Evolutionary conservation across 2,113 vertebrate genomes (phyloP).

Genomic region (Saguinus midas): DNA sequence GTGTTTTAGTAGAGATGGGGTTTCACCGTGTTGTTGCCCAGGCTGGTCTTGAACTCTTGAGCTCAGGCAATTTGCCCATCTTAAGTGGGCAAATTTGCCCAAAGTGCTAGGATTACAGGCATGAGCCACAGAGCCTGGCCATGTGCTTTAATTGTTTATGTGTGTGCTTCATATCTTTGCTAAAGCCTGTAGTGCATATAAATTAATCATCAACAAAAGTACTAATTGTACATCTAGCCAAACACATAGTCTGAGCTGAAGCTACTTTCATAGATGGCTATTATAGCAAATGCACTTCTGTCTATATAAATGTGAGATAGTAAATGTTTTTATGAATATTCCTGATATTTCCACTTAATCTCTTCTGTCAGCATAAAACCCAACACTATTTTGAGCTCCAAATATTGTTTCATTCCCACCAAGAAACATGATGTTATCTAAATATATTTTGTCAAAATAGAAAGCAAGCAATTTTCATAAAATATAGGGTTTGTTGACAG

Average conservation of each 20-base stretch:
- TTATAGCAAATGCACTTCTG: not conserved
- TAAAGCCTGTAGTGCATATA: constrained; percentile 49
- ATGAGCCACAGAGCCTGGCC: too few species aligned
- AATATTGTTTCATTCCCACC: not conserved
- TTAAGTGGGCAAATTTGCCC: too few species aligned
- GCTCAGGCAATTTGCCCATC: too few species aligned
- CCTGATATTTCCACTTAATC: not conserved
- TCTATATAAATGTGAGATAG: not conserved
- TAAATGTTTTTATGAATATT: not conserved
- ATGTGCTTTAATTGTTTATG: not conserved
- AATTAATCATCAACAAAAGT: constrained; percentile 52
- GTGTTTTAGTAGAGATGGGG: too few species aligned
- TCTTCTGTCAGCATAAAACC: not conserved
- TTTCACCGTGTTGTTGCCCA: too few species aligned
- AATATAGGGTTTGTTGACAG: constrained; percentile 7
- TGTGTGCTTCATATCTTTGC: not conserved
- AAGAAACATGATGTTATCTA: not conserved
- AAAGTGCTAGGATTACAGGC: too few species aligned
- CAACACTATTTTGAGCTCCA: not conserved
- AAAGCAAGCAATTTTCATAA: not conserved
- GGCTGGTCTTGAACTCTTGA: too few species aligned
- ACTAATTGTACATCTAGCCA: not conserved
- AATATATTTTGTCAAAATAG: not conserved
- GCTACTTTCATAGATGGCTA: not conserved
- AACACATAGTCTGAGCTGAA: not conserved